Evolutionary conservation across 2,797 vertebrate genomes (phyloP).

Genomic region (Leucoraja ocellata): DNA sequence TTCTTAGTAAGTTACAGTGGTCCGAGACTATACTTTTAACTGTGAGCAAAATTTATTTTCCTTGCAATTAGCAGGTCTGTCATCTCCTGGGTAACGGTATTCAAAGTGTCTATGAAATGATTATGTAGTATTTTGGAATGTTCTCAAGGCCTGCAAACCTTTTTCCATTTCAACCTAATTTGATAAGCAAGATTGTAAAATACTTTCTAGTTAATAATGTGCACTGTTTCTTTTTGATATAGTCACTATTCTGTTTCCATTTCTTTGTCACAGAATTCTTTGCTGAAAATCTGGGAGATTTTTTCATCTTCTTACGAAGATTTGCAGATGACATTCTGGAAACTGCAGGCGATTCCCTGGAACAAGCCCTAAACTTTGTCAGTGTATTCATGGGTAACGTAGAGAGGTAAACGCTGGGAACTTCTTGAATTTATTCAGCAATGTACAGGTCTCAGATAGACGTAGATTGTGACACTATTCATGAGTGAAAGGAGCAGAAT

Average conservation of each 20-base stretch:
- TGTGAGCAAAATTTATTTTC: neutral
- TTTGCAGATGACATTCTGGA: slow-evolving; percentile 91
- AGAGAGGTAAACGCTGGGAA: slow-evolving; percentile 68
- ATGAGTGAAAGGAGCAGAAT: too few species aligned
- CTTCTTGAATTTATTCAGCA: neutral
- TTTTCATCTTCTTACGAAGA: slow-evolving; percentile 90
- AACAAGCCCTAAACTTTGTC: slow-evolving; percentile 85
- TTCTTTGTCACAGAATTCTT: slow-evolving; percentile 75
- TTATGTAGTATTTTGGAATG: neutral
- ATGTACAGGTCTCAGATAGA: neutral
- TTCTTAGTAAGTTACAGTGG: neutral
- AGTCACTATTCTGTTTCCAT: neutral
- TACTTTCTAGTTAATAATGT: neutral
- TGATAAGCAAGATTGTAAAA: neutral
- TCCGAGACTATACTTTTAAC: neutral
- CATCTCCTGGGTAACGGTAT: neutral
- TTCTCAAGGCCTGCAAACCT: neutral
- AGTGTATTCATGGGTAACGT: slow-evolving; percentile 90
- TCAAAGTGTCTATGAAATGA: neutral
- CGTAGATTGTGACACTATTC: neutral
- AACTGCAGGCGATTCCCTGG: slow-evolving; percentile 78
- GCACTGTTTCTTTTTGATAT: neutral
- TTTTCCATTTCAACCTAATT: neutral
- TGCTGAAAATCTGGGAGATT: slow-evolving; percentile 90
- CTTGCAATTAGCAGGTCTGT: neutral